Conservation (phyloP, 2,113 vertebrate genomes). For the Cyphomyrus discorhynchus region DNA sequence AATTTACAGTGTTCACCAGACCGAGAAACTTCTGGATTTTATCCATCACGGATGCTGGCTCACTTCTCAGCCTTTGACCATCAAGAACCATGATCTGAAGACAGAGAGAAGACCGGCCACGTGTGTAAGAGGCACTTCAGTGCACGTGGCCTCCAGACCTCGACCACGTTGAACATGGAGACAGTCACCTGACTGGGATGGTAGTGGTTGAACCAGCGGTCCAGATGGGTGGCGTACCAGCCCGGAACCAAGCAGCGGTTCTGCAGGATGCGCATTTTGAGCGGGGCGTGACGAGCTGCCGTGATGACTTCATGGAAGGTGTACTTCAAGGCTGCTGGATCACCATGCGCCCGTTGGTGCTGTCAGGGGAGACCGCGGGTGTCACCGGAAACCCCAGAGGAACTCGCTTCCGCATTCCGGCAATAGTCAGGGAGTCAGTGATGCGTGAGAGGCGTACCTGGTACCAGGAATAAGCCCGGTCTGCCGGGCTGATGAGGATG, state of each 20-base stretch:
- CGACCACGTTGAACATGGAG: background rate
- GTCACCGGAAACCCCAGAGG: background rate
- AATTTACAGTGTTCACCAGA: conserved; percentile 69
- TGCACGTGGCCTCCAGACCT: background rate
- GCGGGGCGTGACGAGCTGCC: conserved; percentile 48
- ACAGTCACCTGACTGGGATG: conserved; percentile 73
- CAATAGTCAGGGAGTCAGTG: background rate
- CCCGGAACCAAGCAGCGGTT: conserved; percentile 77
- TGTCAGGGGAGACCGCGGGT: conserved; percentile 29
- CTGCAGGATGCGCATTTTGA: conserved; percentile 71
- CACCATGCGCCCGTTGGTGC: conserved; percentile 80
- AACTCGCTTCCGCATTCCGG: background rate
- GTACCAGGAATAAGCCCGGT: conserved; percentile 85
- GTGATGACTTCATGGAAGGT: conserved; percentile 83
- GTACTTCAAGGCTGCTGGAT: conserved; percentile 74
- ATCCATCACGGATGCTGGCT: conserved; percentile 80
- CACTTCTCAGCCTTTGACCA: conserved; percentile 75
- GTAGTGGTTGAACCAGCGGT: conserved; percentile 76
- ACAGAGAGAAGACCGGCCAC: background rate
- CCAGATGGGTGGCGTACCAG: conserved; percentile 76
- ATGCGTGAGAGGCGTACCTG: conserved; percentile 55
- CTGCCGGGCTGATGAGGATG: conserved; percentile 81
- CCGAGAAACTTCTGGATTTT: conserved; percentile 78
- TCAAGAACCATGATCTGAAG: conserved; percentile 77
- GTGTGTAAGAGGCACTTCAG: background rate